Conservation (phyloP, 2,888 invertebrate genomes). For the Nymphalis polychloros region DNA sequence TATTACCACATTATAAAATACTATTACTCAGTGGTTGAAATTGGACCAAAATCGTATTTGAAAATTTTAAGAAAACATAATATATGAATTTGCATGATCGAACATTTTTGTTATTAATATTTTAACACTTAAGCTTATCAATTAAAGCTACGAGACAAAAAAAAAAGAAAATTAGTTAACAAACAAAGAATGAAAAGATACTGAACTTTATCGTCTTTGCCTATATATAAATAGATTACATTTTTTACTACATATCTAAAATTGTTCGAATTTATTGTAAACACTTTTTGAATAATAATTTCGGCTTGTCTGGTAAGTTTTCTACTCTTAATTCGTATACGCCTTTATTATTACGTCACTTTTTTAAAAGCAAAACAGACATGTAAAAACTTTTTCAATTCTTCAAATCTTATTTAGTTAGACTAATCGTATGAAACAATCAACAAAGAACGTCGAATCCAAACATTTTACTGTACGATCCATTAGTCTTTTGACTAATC, state of each 20-base stretch:
- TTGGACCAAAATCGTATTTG: no score
- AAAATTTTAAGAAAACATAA: no score
- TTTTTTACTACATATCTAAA: background rate
- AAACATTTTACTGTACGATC: constrained; percentile 45
- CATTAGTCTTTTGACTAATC: constrained; percentile 43
- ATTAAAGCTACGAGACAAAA: background rate
- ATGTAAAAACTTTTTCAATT: no score
- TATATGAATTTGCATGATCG: no score
- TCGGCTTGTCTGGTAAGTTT: background rate
- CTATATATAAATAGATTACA: no score
- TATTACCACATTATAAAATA: no score
- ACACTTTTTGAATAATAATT: background rate
- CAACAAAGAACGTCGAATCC: constrained; percentile 40
- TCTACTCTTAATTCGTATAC: background rate
- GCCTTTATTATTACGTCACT: no score
- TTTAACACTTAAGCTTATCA: background rate
- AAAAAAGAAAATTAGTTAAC: background rate
- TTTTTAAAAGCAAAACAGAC: no score
- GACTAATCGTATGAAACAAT: constrained; percentile 36
- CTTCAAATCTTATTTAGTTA: background rate
- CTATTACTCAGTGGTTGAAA: no score
- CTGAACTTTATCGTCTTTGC: no score
- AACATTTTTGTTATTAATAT: no score
- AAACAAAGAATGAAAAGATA: no score
- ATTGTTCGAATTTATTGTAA: constrained; percentile 8